Conservation (phyloP, 2,113 vertebrate genomes). For the Tursiops truncatus region DNA sequence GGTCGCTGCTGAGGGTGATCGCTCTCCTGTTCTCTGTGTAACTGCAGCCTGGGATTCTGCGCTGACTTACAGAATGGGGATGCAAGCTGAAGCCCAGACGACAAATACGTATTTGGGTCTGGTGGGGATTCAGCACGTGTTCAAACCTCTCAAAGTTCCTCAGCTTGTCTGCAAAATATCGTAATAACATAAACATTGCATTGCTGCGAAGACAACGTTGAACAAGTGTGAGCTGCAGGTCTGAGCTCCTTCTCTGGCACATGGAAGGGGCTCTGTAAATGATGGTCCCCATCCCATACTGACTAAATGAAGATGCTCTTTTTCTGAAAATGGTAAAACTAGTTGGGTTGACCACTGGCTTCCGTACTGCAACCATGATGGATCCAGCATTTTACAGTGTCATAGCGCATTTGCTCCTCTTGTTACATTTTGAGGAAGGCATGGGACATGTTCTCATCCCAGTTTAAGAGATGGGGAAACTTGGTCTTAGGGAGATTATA, state of each 20-base stretch:
- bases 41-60: neutral
- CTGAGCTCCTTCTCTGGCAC: neutral
- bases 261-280: neutral
- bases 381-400: neutral
- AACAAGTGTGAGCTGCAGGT: fast-evolving
- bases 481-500: neutral
- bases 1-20: too few relatives aligned
- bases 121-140: neutral
- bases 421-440: neutral
- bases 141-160: neutral
- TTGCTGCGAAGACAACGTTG: fast-evolving
- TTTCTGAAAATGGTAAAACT: neutral
- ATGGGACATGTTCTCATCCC: neutral
- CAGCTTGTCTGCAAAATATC: neutral
- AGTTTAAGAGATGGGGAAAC: neutral
- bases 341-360: neutral
- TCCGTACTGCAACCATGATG: fast-evolving
- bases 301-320: neutral
- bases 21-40: neutral
- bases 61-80: neutral
- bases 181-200: neutral
- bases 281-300: neutral
- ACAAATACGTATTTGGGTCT: neutral
- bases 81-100: neutral
- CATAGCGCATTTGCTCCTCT: neutral